Conservation (phyloP, 2,888 invertebrate genomes). For the Tillus elongatus region DNA sequence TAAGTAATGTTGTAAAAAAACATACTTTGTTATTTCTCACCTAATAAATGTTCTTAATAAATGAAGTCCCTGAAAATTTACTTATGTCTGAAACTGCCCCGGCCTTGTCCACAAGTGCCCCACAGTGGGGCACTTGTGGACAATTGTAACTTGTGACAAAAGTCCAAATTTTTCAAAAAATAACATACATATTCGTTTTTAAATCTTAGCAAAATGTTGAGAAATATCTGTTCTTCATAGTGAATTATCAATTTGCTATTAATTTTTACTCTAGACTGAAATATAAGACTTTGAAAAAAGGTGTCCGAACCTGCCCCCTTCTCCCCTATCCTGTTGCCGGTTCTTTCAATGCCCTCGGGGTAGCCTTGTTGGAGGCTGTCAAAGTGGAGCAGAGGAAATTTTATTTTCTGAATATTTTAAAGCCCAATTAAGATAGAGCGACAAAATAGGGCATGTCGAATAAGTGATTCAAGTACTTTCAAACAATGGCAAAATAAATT, state of each 20-base stretch:
- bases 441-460: too few species aligned
- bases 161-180: conserved; percentile 1
- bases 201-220: conserved; percentile 1
- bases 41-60: conserved; percentile 1
- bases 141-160: conserved; percentile 1
- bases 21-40: too few species aligned
- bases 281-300: conserved; percentile 1
- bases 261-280: conserved; percentile 1
- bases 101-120: conserved; percentile 3
- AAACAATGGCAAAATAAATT: too few species aligned
- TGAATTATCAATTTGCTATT: conserved; percentile 1
- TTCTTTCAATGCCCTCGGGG: too few species aligned
- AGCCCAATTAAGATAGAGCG: too few species aligned
- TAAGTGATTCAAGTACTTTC: too few species aligned
- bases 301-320: conserved; percentile 3
- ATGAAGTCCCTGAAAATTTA: conserved; percentile 2
- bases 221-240: conserved; percentile 2
- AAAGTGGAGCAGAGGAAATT: too few species aligned
- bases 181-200: conserved; percentile 1
- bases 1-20: conserved; percentile 1
- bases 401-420: too few species aligned
- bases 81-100: conserved; percentile 2
- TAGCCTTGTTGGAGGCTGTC: too few species aligned
- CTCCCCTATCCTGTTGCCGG: too few species aligned
- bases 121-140: conserved; percentile 2